Conservation (phyloP, 1,140 invertebrate genomes). For the Parapsyche elsis region DNA sequence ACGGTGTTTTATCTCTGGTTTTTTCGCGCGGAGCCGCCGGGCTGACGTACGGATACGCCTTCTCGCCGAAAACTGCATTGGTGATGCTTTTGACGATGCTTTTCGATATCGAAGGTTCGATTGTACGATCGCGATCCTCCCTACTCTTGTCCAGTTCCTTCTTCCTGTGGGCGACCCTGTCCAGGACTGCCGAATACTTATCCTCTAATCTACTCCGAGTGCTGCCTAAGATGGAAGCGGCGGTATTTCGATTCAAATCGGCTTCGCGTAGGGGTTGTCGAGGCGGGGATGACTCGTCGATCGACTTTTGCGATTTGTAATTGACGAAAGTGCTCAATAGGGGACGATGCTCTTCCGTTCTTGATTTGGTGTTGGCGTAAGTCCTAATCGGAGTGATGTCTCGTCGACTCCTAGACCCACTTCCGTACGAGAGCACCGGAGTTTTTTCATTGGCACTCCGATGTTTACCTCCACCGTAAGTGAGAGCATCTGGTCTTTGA, state of each 20-base stretch:
- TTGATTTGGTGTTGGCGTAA: constrained; percentile 57
- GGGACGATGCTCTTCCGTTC: constrained; percentile 39
- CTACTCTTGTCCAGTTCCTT: constrained; percentile 65
- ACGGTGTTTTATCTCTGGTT: constrained; percentile 72
- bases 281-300: constrained; percentile 58
- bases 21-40: constrained; percentile 59
- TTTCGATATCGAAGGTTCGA: constrained; percentile 66
- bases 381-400: constrained; percentile 36
- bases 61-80: constrained; percentile 74
- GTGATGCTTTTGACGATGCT: constrained; percentile 72
- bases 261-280: constrained; percentile 63
- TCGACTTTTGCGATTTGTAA: not conserved
- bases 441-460: constrained; percentile 60
- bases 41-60: constrained; percentile 74
- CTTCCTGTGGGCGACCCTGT: constrained; percentile 71
- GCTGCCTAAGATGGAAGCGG: constrained; percentile 61
- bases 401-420: constrained; percentile 58
- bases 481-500: constrained; percentile 61
- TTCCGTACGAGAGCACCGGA: constrained; percentile 58
- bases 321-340: constrained; percentile 25
- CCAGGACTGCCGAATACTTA: constrained; percentile 78
- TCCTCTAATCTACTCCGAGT: constrained; percentile 77
- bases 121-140: constrained; percentile 73
- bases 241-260: constrained; percentile 62
- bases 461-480: constrained; percentile 58